phyloP scores from a whole-genome alignment of 2,797 vertebrate genomes.

The Hozukius guyotensis region DNA sequence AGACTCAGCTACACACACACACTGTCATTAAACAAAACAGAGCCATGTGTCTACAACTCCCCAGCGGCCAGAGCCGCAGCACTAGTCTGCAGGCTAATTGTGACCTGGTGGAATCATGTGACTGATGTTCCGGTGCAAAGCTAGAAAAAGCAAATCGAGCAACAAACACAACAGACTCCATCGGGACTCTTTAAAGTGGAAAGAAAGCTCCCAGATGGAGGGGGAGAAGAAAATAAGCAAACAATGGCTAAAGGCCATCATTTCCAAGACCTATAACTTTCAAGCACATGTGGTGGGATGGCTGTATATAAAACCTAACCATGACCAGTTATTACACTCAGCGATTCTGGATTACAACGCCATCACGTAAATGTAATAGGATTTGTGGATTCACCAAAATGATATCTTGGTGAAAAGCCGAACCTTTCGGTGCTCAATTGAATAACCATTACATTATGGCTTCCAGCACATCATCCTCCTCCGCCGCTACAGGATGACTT shows the following conservation, averaged over 20 bases:
- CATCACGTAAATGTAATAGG: slow-evolving; percentile 32
- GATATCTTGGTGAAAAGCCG: slow-evolving; percentile 40
- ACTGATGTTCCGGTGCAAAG: slow-evolving; percentile 58
- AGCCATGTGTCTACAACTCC: slow-evolving; percentile 74
- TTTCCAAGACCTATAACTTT: slow-evolving; percentile 57
- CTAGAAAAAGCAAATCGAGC: slow-evolving; percentile 62
- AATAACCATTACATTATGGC: slow-evolving; percentile 36
- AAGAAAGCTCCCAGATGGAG: slow-evolving; percentile 51
- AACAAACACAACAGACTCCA: slow-evolving; percentile 62
- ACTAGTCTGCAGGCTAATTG: slow-evolving; percentile 68
- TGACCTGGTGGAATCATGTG: slow-evolving; percentile 72
- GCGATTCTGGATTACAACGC: slow-evolving; percentile 11
- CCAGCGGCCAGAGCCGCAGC: slow-evolving; percentile 53
- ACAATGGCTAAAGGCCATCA: slow-evolving; percentile 53
- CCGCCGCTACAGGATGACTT: slow-evolving; percentile 48
- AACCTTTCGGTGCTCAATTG: slow-evolving; percentile 18
- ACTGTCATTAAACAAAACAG: slow-evolving; percentile 78
- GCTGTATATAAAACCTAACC: slow-evolving; percentile 34
- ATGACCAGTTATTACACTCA: slow-evolving; percentile 27
- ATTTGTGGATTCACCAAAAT: slow-evolving; percentile 45
- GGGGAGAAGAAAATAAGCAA: slow-evolving; percentile 52
- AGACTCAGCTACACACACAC: slow-evolving; percentile 47
- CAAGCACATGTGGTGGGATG: slow-evolving; percentile 25
- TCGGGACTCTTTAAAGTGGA: slow-evolving; percentile 51
- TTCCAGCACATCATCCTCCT: slow-evolving; percentile 28